A percentile compares a stretch with the other conserved stretches of the same genome.
Evolutionary conservation across 2,797 vertebrate genomes (phyloP).

Genomic region (Sebastes miniatus): DNA sequence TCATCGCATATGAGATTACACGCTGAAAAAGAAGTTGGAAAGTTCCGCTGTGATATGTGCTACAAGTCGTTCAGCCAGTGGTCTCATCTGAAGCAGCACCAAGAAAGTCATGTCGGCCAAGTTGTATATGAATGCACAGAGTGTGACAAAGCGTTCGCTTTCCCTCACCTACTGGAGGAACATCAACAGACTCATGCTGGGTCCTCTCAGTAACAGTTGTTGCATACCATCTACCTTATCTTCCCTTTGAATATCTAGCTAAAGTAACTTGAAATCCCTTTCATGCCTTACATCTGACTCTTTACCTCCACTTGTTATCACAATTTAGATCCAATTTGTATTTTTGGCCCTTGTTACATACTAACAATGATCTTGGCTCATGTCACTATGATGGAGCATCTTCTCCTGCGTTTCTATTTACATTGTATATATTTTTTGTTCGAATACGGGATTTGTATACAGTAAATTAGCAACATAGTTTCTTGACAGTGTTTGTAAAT

Average conservation of each 20-base stretch:
- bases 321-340: constrained; percentile 17
- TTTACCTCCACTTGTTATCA: constrained; percentile 24
- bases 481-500: constrained; percentile 52
- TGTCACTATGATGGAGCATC: not conserved
- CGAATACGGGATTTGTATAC: constrained; percentile 30
- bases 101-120: constrained; percentile 84
- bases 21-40: constrained; percentile 59
- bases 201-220: constrained; percentile 43
- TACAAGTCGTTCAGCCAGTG: constrained; percentile 79
- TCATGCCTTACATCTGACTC: constrained; percentile 47
- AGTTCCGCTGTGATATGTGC: constrained; percentile 84
- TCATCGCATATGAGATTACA: constrained; percentile 75
- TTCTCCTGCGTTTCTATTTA: constrained; percentile 7
- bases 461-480: constrained; percentile 14
- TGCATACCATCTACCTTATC: constrained; percentile 18
- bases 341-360: constrained; percentile 6
- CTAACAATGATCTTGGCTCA: not conserved
- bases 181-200: constrained; percentile 78
- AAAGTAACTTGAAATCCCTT: constrained; percentile 35
- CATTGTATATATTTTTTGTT: constrained; percentile 45
- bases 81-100: constrained; percentile 76
- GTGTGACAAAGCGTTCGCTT: constrained; percentile 87
- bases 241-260: constrained; percentile 1
- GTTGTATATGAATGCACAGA: constrained; percentile 87
- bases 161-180: constrained; percentile 81